These are phyloP conservation scores for Argopecten irradians DNA, from an alignment of 1,140 invertebrate species.

Conservation along the genomic window DNA sequence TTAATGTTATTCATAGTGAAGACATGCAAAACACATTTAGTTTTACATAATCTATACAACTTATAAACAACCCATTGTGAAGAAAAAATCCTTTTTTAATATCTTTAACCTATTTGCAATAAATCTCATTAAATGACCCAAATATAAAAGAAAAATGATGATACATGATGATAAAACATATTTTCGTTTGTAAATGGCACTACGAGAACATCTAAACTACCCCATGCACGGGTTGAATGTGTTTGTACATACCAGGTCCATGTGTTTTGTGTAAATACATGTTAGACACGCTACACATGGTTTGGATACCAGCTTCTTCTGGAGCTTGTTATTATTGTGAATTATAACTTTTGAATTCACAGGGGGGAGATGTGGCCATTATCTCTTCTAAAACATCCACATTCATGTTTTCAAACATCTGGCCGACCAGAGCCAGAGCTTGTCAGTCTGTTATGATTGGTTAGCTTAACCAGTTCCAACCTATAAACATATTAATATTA, in stretches of 20 bases:
- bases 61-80: too few relatives aligned
- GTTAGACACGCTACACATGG: not conserved
- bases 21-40: too few relatives aligned
- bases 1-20: too few relatives aligned
- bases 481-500: not conserved
- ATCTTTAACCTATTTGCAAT: too few relatives aligned
- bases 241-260: not conserved
- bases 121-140: too few relatives aligned
- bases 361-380: not conserved
- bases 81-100: too few relatives aligned
- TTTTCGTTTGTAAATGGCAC: not conserved
- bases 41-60: too few relatives aligned
- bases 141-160: too few relatives aligned
- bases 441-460: not conserved
- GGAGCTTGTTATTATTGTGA: conserved; percentile 5
- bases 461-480: not conserved
- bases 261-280: conserved; percentile 15
- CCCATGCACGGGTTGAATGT: not conserved
- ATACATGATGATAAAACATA: too few relatives aligned
- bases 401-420: conserved; percentile 12
- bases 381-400: not conserved
- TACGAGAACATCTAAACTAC: not conserved
- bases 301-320: not conserved
- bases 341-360: not conserved
- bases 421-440: not conserved